Evolutionary conservation across 2,888 invertebrate genomes (phyloP), one percentile per base, ranked within the genome.

Genomic region (Piscicola geometra): DNA sequence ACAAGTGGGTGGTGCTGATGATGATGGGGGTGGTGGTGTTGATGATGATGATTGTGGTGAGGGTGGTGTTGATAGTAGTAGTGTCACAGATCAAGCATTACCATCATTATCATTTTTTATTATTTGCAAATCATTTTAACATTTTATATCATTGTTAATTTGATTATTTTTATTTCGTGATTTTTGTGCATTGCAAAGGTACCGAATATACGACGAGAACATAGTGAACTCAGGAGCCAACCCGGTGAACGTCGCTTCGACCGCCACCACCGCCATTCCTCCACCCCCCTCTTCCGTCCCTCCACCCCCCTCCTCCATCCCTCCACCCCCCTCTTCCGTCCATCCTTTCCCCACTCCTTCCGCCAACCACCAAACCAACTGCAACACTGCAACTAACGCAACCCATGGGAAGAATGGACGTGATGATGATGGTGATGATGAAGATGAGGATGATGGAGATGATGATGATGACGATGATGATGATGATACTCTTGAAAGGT

Each of bases 1-100:
- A 84, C 77, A 83, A 84, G 85, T 85, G 73, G 77, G 36, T 71
- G 28, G 28, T 52, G 47, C 2, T 52, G 3, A n/a, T 71, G 5
- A 30, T 30, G 21, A 15, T 1, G 33, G 25, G n/a, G 3, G 3
- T 70, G n/a, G 18, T 41, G 15, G 21, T 70, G 28, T 12, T 25
- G 1, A 41, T 41, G 41, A 41, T 41, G 41, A 41, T 41, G 41
- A 41, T 41, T 5, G 15, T 41, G 60, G 5, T 56, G 60, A 56
- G 3, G 60, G n/a, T 25, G 25, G 5, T 25, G 25, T 18, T 25
- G 60, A 18, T 25, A 5, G n/a, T 56, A 5, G 5, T 56, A n/a
- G 5, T 56, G 60, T 47, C 50, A 15, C 21, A 47, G 9, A 15
- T 47, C 21, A 47, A 15, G 9, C 21, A 15, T 47, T 47, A 47